phyloP scores from a whole-genome alignment of 2,888 invertebrate species.

The Ochropleura plecta region DNA sequence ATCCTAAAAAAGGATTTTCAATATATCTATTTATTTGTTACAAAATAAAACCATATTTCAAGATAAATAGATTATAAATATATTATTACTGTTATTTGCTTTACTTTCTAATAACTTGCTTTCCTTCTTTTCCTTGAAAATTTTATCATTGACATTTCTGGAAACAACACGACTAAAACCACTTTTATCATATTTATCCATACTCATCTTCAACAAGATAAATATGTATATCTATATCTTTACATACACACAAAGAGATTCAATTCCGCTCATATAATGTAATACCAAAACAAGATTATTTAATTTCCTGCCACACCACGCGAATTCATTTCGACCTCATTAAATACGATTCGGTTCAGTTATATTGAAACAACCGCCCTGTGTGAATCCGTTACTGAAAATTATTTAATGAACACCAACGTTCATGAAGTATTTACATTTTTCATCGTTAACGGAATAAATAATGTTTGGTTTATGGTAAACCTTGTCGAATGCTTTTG shows the following conservation, averaged over 20 bases:
- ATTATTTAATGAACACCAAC: slow-evolving; percentile 27
- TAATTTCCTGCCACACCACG: slow-evolving; percentile 36
- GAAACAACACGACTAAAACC: slow-evolving; percentile 2
- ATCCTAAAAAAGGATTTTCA: too few relatives aligned
- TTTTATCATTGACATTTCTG: background rate
- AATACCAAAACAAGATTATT: slow-evolving; percentile 44
- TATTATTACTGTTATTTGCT: background rate
- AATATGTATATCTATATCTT: background rate
- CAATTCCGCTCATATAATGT: slow-evolving; percentile 33
- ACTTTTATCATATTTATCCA: background rate
- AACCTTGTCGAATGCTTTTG: slow-evolving; percentile 37
- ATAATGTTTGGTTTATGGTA: background rate
- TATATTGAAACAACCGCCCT: slow-evolving; percentile 35
- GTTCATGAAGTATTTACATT: slow-evolving; percentile 9
- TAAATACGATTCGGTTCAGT: slow-evolving; percentile 49
- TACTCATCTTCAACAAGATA: too few relatives aligned
- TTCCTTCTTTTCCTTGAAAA: background rate
- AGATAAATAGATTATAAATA: too few relatives aligned
- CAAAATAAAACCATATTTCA: too few relatives aligned
- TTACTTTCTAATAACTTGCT: background rate
- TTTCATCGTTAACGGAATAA: slow-evolving; percentile 16
- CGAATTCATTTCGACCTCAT: slow-evolving; percentile 42
- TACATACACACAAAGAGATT: slow-evolving; percentile 29
- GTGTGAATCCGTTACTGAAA: slow-evolving; percentile 26
- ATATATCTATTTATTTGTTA: too few relatives aligned